phyloP scores from a whole-genome alignment of 2,888 invertebrate genomes.

The Eupithecia dodoneata region DNA sequence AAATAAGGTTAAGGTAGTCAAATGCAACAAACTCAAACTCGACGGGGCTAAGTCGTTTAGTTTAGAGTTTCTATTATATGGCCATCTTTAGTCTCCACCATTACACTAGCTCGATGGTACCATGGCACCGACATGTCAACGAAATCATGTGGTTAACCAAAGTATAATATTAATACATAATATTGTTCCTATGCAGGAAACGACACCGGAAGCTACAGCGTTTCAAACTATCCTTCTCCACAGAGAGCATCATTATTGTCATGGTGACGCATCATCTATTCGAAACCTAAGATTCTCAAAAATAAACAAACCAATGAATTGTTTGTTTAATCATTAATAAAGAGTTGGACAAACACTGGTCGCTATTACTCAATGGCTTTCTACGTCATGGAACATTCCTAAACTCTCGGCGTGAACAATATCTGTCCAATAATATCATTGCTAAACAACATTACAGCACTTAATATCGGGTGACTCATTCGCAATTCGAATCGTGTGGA shows the following conservation, averaged over 20 bases:
- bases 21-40: too few species aligned
- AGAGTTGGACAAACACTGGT: constrained; percentile 19
- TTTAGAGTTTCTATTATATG: too few species aligned
- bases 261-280: too few species aligned
- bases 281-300: not conserved
- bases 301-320: constrained; percentile 5
- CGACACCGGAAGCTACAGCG: not conserved
- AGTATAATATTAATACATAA: too few species aligned
- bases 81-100: too few species aligned
- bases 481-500: not conserved
- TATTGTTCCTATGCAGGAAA: not conserved
- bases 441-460: not conserved
- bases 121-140: too few species aligned
- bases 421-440: constrained; percentile 22
- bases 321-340: constrained; percentile 16
- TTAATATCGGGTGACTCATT: not conserved
- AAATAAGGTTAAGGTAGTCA: too few species aligned
- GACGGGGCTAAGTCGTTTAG: too few species aligned
- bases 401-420: constrained; percentile 8
- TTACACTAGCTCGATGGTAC: too few species aligned
- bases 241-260: too few species aligned
- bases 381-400: constrained; percentile 3
- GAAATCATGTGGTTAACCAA: too few species aligned
- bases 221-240: not conserved
- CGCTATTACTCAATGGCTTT: constrained; percentile 12